Percentiles rank a stretch among this genome's conserved stretches.
phyloP scores from a whole-genome alignment of 1,140 invertebrate genomes.

The Marisa cornuarietis region DNA sequence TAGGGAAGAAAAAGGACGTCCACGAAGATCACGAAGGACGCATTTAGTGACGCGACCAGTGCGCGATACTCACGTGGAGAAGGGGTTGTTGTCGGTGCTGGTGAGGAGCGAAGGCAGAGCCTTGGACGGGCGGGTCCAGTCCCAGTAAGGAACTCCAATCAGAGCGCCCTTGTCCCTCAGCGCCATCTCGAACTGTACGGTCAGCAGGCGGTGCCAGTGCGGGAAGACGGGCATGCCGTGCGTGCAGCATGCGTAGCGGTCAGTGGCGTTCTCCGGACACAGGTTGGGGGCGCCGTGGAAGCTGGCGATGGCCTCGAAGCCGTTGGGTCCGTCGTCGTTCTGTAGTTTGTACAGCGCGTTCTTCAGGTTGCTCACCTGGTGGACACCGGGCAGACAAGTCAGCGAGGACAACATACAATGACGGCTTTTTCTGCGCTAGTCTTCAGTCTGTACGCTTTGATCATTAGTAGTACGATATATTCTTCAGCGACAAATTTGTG shows the following conservation, averaged over 20 bases:
- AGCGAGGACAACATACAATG: too few species aligned
- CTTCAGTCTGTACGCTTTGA: too few species aligned
- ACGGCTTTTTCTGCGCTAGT: too few species aligned
- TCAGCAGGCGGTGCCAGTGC: constrained; percentile 34
- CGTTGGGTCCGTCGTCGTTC: constrained; percentile 24
- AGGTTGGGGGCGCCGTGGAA: constrained; percentile 27
- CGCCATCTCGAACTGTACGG: constrained; percentile 29
- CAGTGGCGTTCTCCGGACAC: constrained; percentile 23
- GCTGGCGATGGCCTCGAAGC: constrained; percentile 30
- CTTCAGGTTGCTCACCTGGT: constrained; percentile 10
- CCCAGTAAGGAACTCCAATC: constrained; percentile 28
- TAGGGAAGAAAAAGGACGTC: too few species aligned
- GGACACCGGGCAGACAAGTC: too few species aligned
- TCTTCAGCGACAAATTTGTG: too few species aligned
- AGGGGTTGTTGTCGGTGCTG: constrained; percentile 23
- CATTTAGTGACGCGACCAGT: too few species aligned
- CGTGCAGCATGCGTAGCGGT: constrained; percentile 26
- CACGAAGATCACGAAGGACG: background rate
- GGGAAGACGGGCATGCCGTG: constrained; percentile 37
- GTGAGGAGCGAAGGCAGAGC: constrained; percentile 19
- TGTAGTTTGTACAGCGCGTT: constrained; percentile 29
- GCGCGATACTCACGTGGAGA: constrained; percentile 15
- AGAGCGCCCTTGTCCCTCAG: constrained; percentile 22
- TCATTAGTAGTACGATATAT: too few species aligned
- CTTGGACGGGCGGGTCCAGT: constrained; percentile 27